phyloP scores from a whole-genome alignment of 2,797 vertebrate species.

The Heterohyrax brucei region DNA sequence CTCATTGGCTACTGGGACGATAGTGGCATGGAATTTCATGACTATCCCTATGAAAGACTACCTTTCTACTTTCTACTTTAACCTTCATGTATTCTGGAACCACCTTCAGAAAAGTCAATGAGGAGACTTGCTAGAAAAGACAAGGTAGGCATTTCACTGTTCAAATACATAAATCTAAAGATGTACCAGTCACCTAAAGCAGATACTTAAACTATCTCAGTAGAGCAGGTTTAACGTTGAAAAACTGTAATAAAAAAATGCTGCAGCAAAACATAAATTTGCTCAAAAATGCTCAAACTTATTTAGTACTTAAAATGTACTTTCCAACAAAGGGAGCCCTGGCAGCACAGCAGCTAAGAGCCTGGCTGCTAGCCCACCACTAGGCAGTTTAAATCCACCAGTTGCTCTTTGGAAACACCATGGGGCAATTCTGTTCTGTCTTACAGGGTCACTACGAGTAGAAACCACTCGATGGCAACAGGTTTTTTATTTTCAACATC shows the following conservation, averaged over 20 bases:
- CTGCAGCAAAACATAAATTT: constrained; percentile 46
- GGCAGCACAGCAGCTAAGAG: too few species aligned
- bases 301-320: constrained; percentile 48
- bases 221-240: background rate
- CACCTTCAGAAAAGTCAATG: constrained; percentile 4
- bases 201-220: background rate
- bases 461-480: too few species aligned
- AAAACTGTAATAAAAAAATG: constrained; percentile 11
- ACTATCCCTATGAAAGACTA: background rate
- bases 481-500: background rate
- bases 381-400: too few species aligned
- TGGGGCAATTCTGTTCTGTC: too few species aligned
- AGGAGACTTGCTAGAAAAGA: constrained; percentile 29
- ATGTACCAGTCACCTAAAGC: constrained; percentile 5
- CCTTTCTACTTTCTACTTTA: background rate
- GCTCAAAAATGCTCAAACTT: background rate
- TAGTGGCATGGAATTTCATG: background rate
- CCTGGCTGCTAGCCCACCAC: too few species aligned
- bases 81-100: constrained; percentile 22
- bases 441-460: too few species aligned
- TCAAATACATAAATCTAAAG: constrained; percentile 39
- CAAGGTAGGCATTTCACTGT: background rate
- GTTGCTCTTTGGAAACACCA: too few species aligned
- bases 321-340: background rate
- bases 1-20: background rate